phyloP scores from a whole-genome alignment of 2,888 invertebrate species.

The Aleiodes alternator region DNA sequence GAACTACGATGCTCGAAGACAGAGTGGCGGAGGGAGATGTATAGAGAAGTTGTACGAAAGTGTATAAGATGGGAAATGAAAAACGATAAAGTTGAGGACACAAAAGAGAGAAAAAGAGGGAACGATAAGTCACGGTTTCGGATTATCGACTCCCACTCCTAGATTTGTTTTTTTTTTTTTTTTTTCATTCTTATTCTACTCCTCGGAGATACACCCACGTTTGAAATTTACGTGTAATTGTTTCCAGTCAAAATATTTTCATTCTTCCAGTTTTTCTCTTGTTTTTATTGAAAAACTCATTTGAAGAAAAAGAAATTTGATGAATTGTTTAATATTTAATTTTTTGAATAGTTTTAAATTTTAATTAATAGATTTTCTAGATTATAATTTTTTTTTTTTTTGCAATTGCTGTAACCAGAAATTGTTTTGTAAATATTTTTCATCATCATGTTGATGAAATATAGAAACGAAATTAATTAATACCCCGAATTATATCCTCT shows the following conservation, averaged over 20 bases:
- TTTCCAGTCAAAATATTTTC: constrained; percentile 10
- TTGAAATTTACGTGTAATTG: constrained; percentile 33
- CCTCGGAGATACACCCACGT: constrained; percentile 36
- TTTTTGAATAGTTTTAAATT: background rate
- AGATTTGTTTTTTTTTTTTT: constrained; percentile 7
- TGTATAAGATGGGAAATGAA: constrained; percentile 40
- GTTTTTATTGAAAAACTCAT: constrained; percentile 7
- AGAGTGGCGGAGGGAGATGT: background rate
- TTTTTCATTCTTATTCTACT: background rate
- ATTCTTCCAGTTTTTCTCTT: background rate
- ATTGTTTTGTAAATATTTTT: background rate
- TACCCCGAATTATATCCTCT: constrained; percentile 22
- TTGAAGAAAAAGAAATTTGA: background rate
- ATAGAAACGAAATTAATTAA: constrained; percentile 16
- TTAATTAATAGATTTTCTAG: background rate
- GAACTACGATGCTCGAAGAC: constrained; percentile 1
- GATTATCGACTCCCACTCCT: constrained; percentile 51
- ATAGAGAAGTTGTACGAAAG: constrained; percentile 40
- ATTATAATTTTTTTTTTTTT: background rate
- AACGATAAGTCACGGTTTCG: constrained; percentile 46
- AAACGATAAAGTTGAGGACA: constrained; percentile 40
- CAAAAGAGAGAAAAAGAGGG: constrained; percentile 19
- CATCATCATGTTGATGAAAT: background rate
- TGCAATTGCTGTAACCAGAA: no score
- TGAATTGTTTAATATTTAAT: constrained; percentile 10